Evolutionary conservation across 53 echinoderm and acorn worm genomes (phyloP).

Genomic region (Luidia sarsii): DNA sequence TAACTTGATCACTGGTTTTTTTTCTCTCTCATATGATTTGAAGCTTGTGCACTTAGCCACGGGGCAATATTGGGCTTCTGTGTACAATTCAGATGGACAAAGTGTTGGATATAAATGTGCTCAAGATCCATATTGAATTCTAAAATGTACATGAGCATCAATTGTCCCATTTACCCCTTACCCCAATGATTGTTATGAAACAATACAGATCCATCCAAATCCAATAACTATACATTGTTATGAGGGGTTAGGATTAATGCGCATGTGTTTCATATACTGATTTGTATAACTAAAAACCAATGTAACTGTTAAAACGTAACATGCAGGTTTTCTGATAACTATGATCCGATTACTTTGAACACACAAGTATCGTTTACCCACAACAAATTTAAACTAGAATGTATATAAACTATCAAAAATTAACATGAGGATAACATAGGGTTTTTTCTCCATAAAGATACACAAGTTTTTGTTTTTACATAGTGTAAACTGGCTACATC

Average conservation of each 20-base stretch:
- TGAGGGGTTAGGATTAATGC: background rate
- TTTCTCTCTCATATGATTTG: too few relatives aligned
- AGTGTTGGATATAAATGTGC: too few relatives aligned
- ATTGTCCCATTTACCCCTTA: background rate
- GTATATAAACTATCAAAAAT: background rate
- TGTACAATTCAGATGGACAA: too few relatives aligned
- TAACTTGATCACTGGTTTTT: too few relatives aligned
- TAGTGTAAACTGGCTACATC: slow-evolving; percentile 13
- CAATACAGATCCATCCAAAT: slow-evolving; percentile 13
- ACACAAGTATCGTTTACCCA: too few relatives aligned
- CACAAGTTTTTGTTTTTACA: background rate
- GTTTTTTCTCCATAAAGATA: background rate
- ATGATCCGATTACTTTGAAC: too few relatives aligned
- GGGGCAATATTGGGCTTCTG: too few relatives aligned
- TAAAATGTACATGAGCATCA: too few relatives aligned
- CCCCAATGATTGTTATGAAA: slow-evolving; percentile 1
- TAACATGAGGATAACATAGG: background rate
- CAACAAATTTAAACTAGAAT: background rate
- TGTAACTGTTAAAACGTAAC: too few relatives aligned
- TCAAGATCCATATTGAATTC: too few relatives aligned
- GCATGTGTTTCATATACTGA: background rate
- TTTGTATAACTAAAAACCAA: background rate
- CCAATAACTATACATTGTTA: background rate
- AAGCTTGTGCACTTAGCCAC: too few relatives aligned
- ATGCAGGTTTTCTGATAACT: background rate